Evolutionary conservation across 1,140 invertebrate species (phyloP).

Genomic region (Drosophila eugracilis): DNA sequence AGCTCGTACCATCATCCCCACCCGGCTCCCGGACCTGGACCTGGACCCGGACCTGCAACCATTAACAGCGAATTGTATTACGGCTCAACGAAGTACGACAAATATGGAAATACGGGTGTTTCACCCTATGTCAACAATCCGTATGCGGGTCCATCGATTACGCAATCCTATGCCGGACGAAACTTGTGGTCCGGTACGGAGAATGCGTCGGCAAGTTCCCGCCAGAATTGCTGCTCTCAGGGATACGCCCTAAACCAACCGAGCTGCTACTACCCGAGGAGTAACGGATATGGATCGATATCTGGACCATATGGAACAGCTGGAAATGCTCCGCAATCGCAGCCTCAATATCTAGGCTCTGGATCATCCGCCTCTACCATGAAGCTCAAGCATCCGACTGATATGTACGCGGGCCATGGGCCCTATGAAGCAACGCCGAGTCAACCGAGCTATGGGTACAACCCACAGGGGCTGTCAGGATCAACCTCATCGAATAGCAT

Average conservation of each 20-base stretch:
- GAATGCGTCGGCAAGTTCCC: constrained; percentile 18
- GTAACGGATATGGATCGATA: constrained; percentile 43
- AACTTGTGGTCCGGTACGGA: constrained; percentile 50
- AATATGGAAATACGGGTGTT: constrained; percentile 40
- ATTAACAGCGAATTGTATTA: constrained; percentile 58
- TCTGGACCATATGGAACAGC: constrained; percentile 12
- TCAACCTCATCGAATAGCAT: constrained; percentile 13
- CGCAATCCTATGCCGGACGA: constrained; percentile 42
- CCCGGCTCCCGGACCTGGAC: background rate
- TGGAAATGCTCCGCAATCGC: constrained; percentile 11
- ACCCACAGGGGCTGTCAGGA: constrained; percentile 12
- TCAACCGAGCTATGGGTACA: constrained; percentile 52
- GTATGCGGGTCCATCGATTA: constrained; percentile 40
- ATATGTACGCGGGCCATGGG: constrained; percentile 55
- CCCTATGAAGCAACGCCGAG: constrained; percentile 42
- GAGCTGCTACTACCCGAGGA: constrained; percentile 72
- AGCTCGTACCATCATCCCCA: constrained; percentile 39
- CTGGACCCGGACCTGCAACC: background rate
- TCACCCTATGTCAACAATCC: constrained; percentile 44
- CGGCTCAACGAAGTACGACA: constrained; percentile 61
- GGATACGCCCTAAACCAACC: constrained; percentile 53
- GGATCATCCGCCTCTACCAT: constrained; percentile 13
- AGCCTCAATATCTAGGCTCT: constrained; percentile 38
- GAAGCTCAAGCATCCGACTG: constrained; percentile 72
- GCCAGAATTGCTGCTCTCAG: constrained; percentile 76